Conservation (phyloP, 2,797 vertebrate species). For the Allobates femoralis region DNA sequence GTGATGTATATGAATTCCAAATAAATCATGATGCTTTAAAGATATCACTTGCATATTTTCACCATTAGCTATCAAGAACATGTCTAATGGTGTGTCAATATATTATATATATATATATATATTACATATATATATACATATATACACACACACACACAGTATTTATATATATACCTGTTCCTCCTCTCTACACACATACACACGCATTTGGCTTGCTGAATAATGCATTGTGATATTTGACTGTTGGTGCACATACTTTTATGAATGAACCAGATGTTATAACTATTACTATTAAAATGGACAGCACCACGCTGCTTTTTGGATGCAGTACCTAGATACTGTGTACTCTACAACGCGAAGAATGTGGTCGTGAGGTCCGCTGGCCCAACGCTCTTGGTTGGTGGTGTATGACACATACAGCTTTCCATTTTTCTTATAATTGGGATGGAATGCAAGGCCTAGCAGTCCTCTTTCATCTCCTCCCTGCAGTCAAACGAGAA, state of each 20-base stretch:
- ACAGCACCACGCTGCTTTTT: neutral
- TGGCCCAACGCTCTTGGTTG: constrained; percentile 99
- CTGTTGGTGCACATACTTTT: neutral
- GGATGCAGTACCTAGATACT: constrained; percentile 86
- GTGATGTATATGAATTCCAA: too few relatives aligned
- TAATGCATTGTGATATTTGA: neutral
- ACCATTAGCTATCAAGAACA: too few relatives aligned
- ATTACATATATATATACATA: too few relatives aligned
- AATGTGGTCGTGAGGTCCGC: constrained; percentile 98
- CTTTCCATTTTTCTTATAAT: constrained; percentile 99
- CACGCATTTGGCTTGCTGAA: neutral
- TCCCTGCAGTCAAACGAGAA: constrained; percentile 98
- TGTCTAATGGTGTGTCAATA: too few relatives aligned
- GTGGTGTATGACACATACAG: constrained; percentile 99
- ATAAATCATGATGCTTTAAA: too few relatives aligned
- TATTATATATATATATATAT: too few relatives aligned
- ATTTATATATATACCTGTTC: too few relatives aligned
- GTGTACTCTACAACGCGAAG: constrained; percentile 98
- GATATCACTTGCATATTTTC: too few relatives aligned
- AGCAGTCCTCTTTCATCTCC: constrained; percentile 99
- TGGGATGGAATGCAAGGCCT: constrained; percentile 99
- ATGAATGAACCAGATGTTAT: neutral
- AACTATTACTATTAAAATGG: constrained; percentile 19
- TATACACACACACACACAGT: too few relatives aligned
- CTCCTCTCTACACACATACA: neutral